phyloP scores from a whole-genome alignment of 92 coral and sea anemone genomes.

The Meandrina meandrites region DNA sequence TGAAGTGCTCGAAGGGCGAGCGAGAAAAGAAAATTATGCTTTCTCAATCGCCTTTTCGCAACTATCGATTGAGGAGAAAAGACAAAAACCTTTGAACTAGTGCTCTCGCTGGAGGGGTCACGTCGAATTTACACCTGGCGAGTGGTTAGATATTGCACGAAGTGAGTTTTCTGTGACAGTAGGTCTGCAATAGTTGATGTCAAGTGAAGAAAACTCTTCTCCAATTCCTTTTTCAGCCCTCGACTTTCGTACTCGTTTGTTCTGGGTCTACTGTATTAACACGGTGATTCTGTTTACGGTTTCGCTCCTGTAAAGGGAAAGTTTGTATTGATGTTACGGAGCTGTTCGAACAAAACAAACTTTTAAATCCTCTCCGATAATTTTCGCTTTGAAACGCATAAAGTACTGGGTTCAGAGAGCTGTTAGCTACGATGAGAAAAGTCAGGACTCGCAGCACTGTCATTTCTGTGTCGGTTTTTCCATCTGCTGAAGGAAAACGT shows the following conservation, averaged over 20 bases:
- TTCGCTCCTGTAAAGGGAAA: background rate
- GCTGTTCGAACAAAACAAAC: constrained; percentile 3
- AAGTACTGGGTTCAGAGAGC: constrained; percentile 36
- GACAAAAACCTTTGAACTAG: too few species aligned
- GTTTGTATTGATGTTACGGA: constrained; percentile 8
- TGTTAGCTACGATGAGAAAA: constrained; percentile 26
- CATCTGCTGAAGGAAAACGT: background rate
- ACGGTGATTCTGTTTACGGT: background rate
- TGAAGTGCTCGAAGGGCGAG: too few species aligned
- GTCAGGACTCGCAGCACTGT: constrained; percentile 17
- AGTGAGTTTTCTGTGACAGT: too few species aligned
- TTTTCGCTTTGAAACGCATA: constrained; percentile 48
- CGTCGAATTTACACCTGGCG: too few species aligned
- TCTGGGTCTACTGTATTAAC: background rate
- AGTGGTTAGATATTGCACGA: too few species aligned
- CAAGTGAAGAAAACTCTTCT: too few species aligned
- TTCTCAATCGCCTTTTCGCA: too few species aligned
- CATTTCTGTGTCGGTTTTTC: background rate
- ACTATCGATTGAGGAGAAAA: too few species aligned
- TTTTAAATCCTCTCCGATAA: constrained; percentile 22
- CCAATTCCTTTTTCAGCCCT: too few species aligned
- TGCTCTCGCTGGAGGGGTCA: too few species aligned
- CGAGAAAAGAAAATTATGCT: too few species aligned
- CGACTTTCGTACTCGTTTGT: background rate
- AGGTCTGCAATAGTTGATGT: too few species aligned